Evolutionary conservation across 2,113 vertebrate species (phyloP).

Genomic region (Cololabis saira): DNA sequence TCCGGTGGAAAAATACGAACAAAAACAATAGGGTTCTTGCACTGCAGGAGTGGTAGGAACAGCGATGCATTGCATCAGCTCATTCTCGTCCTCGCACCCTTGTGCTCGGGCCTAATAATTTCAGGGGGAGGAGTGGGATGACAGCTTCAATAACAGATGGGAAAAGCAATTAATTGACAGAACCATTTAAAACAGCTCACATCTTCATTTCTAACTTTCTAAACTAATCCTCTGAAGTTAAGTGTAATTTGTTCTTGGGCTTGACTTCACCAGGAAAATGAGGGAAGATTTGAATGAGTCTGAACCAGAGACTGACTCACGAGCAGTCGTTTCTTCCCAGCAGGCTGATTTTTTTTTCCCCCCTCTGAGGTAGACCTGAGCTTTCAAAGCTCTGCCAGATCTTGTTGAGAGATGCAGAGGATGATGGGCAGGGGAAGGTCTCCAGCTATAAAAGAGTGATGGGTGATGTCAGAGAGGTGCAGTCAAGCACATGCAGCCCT

Average conservation of each 20-base stretch:
- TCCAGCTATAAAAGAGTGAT: constrained; percentile 61
- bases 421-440: constrained; percentile 43
- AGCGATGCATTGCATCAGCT: no score
- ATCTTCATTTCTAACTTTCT: background rate
- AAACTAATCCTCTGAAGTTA: background rate
- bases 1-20: no score
- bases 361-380: constrained; percentile 30
- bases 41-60: no score
- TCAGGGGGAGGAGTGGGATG: background rate
- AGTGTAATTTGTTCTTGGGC: background rate
- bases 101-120: no score
- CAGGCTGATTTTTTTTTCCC: constrained; percentile 39
- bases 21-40: no score
- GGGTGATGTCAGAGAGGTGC: constrained; percentile 53
- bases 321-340: constrained; percentile 14
- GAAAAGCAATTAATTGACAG: constrained; percentile 1
- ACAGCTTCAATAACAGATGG: background rate
- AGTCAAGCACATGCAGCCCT: constrained; percentile 56
- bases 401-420: constrained; percentile 12
- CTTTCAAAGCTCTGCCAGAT: constrained; percentile 36
- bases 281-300: constrained; percentile 6
- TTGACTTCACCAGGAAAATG: constrained; percentile 1
- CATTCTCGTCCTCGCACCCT: no score
- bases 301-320: constrained; percentile 1
- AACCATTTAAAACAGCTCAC: background rate